Evolutionary conservation across 2,888 invertebrate species (phyloP).

Genomic region (Allophyes oxyacanthae): DNA sequence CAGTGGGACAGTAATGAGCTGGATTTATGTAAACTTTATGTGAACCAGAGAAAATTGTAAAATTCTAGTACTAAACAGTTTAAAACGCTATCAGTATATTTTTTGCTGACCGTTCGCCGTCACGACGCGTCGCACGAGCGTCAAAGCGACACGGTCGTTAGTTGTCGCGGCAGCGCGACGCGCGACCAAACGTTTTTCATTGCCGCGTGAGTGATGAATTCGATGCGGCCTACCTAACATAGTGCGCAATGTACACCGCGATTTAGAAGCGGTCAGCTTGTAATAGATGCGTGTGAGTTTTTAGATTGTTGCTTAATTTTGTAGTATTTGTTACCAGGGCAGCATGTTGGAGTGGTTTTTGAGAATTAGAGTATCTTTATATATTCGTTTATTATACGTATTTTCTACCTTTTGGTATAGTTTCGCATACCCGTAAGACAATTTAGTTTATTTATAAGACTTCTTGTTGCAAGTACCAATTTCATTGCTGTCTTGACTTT

Average conservation of each 20-base stretch:
- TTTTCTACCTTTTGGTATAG: too few species aligned
- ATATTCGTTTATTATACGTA: too few species aligned
- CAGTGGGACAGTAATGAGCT: too few species aligned
- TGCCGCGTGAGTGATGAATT: conserved; percentile 58
- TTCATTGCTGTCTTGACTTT: too few species aligned
- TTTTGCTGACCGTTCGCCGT: conserved; percentile 43
- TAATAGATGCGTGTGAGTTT: conserved; percentile 56
- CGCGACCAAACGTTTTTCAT: conserved; percentile 65
- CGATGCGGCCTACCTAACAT: conserved; percentile 55
- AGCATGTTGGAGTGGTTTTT: neutral
- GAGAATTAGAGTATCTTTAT: neutral
- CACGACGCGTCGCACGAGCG: conserved; percentile 53
- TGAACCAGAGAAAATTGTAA: too few species aligned
- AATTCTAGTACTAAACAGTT: too few species aligned
- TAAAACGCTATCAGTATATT: neutral
- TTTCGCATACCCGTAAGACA: too few species aligned
- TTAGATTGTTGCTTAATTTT: conserved; percentile 57
- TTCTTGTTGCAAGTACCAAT: too few species aligned
- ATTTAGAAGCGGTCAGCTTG: conserved; percentile 56
- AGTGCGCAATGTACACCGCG: conserved; percentile 46
- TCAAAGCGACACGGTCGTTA: conserved; percentile 62
- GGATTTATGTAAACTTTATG: too few species aligned
- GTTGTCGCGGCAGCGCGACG: conserved; percentile 57
- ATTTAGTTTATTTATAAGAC: too few species aligned
- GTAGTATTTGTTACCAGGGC: conserved; percentile 37